Percentiles rank a stretch among this genome's conserved stretches.
Conservation (phyloP, 2,797 vertebrate species). For the Helicolenus hilgendorfi region DNA sequence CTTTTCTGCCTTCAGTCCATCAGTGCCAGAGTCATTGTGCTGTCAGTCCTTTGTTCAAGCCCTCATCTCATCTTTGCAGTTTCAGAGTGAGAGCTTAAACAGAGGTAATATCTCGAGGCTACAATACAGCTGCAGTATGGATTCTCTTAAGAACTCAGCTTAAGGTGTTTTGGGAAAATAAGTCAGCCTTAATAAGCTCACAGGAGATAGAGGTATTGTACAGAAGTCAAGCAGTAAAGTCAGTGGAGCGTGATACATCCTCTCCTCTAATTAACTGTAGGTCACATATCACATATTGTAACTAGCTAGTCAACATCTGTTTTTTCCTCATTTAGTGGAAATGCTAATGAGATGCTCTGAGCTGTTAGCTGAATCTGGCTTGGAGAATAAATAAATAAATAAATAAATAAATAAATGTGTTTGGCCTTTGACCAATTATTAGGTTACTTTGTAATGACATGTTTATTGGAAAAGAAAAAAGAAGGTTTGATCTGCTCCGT, state of each 20-base stretch:
- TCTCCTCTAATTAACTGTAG: constrained; percentile 19
- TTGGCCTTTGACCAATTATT: constrained; percentile 8
- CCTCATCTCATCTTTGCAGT: background rate
- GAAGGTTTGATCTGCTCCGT: background rate
- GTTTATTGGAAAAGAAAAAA: background rate
- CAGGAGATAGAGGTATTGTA: constrained; percentile 13
- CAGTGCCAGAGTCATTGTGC: background rate
- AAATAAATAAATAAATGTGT: background rate
- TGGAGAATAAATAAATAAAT: background rate
- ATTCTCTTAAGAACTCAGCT: background rate
- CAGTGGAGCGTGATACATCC: background rate
- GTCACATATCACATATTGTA: constrained; percentile 19
- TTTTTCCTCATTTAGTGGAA: background rate
- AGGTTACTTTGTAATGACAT: constrained; percentile 4
- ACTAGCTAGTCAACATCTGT: constrained; percentile 22
- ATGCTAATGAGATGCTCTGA: background rate
- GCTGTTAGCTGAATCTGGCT: background rate
- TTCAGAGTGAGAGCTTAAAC: background rate
- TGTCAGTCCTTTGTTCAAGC: background rate
- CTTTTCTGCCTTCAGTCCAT: background rate
- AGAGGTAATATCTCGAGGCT: constrained; percentile 1
- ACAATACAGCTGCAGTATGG: background rate
- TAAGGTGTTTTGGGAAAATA: background rate
- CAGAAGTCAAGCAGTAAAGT: constrained; percentile 5
- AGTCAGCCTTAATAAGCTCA: constrained; percentile 11